Evolutionary conservation across 2,888 invertebrate species (phyloP), one percentile per base, ranked within the genome.

Genomic region (Agelastica alni): DNA sequence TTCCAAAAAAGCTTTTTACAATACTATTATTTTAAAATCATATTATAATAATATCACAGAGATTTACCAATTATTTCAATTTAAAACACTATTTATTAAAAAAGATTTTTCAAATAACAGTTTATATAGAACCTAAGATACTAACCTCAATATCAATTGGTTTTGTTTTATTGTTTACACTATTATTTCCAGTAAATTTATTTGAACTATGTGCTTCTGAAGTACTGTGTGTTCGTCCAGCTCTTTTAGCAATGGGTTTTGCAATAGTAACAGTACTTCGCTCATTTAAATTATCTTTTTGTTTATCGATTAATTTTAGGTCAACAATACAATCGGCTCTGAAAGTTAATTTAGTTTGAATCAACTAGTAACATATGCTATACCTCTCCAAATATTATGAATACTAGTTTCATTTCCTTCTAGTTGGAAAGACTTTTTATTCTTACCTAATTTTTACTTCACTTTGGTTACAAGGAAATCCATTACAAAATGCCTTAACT

Each of bases 401-500:
- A n/a, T n/a, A n/a, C n/a, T n/a, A n/a, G n/a, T n/a, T n/a, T n/a
- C n/a, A n/a, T n/a, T n/a, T n/a, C n/a, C n/a, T n/a, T n/a, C n/a
- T n/a, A n/a, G n/a, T n/a, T n/a, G n/a, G n/a, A n/a, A n/a, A n/a
- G n/a, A n/a, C n/a, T n/a, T n/a, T n/a, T n/a, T n/a, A n/a, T n/a
- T 26, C 48, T 36, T 78, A 87, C 87, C 81, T 82, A 54, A 89
- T 78, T 41, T 81, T 81, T 37, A 89, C 82, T 45, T 69, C 62
- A 16, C 81, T 79, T 44, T 83, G 52, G 14, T 61, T 43, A 59
- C 82, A 81, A 70, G 84, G 84, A 26, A 84, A 77, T 10, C 94
- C 94, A 79, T 95, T 92, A 61, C 90, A 85, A 75, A 91, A 93
- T 9, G 90, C 88, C 73, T 90, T 87, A 6, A 83, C 83, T 53